Conservation (phyloP, 2,888 invertebrate genomes). For the Philonicus albiceps region DNA sequence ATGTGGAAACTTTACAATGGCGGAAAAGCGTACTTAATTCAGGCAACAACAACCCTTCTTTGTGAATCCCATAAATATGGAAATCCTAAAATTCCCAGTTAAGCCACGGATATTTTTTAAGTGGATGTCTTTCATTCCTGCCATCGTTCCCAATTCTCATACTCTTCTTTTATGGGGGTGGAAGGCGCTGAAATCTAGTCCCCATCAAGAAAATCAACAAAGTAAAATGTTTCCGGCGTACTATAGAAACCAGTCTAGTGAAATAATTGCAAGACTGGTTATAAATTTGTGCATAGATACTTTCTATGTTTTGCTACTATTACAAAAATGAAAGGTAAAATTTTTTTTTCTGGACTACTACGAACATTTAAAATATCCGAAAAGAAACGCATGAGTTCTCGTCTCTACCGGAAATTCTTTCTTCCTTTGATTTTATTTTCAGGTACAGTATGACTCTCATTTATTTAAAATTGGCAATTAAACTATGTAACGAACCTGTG, state of each 20-base stretch:
- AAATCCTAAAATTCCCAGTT: constrained; percentile 11
- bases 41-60: neutral
- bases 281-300: neutral
- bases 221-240: neutral
- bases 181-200: neutral
- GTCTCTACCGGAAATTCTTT: neutral
- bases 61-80: constrained; percentile 9
- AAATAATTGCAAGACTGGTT: neutral
- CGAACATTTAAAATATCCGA: neutral
- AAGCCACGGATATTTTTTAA: neutral
- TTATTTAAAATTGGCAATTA: neutral
- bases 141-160: neutral
- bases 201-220: neutral
- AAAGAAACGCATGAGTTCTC: neutral
- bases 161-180: neutral
- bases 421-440: neutral
- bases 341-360: neutral
- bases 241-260: neutral
- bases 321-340: neutral
- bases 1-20: neutral
- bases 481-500: neutral
- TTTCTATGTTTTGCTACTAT: neutral
- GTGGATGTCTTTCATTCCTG: neutral
- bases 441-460: neutral
- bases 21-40: neutral